Base-by-base conservation (phyloP, 1,140 invertebrate genomes). In the Paramacrobiotus metropolitanus region DNA sequence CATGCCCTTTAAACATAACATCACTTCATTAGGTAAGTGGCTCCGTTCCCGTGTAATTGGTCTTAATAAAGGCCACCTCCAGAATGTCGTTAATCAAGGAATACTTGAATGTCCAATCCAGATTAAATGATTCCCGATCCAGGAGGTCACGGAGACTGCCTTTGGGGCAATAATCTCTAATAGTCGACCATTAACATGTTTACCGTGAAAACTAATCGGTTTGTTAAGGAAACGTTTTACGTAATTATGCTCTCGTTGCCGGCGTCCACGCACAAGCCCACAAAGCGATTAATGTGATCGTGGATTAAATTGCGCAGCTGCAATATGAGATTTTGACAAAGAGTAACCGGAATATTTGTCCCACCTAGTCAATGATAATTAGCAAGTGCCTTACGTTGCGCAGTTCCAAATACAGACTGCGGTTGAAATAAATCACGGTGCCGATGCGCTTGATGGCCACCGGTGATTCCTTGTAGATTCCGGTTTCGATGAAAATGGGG, bases 281-380 rank as follows among this genome's bases (percentile, higher is more conserved):
- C 86, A 74, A 97, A 96, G 65, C 87, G 78, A 3, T 89, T 89
- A 65, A 96, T 76, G 72, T 96, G 90, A 70, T 95, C 90, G 69
- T 94, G 87, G 66, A 94, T 87, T 1, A 96, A 73, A 70, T 96
- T 90, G 72, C 94, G 93, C 82, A 97, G 89, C 78, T 84, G 69
- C 2, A 67, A 64, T 21, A 24, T 20, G 34, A 40, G 34, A 40
- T 9, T 0, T n/a, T 15, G 34, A 40, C 34, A 40, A n/a, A 40
- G 34, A 40, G 34, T 15, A 15, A 40, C 9, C 9, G 34, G n/a
- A 40, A 40, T n/a, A 40, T 9, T 9, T n/a, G n/a, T 9, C 9
- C 9, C 9, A 40, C 9, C 9, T n/a, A 40, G 34, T 9, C 34
- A 40, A n/a, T 15, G 9, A 40, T 40, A 40, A 15, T 15, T 9